These are phyloP conservation scores for Crotalus tigris DNA, from an alignment of 2,113 vertebrate species.

Conservation along the genomic window DNA sequence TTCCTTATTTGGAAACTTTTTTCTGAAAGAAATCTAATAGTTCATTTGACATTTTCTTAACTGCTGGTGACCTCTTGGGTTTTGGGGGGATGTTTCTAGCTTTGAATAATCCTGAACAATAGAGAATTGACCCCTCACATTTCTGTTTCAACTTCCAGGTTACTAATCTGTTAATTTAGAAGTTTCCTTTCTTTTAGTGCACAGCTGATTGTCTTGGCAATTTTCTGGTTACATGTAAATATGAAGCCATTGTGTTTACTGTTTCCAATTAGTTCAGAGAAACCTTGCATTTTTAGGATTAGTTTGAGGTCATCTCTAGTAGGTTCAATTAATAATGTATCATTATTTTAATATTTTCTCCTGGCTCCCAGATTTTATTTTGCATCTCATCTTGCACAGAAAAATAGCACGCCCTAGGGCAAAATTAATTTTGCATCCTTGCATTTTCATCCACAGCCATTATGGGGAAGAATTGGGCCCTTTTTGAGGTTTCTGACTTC, in stretches of 20 bases:
- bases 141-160: not conserved
- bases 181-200: not conserved
- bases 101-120: not conserved
- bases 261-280: not conserved
- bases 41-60: not conserved
- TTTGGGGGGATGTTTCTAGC: not conserved
- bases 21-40: not conserved
- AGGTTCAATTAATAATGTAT: not conserved
- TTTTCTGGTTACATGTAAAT: not conserved
- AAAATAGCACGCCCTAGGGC: not conserved
- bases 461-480: not conserved
- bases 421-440: not conserved
- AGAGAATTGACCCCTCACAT: not conserved
- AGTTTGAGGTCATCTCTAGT: not conserved
- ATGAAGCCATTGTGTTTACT: not conserved
- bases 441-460: not conserved
- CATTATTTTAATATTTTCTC: not conserved
- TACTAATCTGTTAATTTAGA: not conserved
- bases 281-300: not conserved
- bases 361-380: not conserved
- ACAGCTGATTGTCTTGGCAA: not conserved
- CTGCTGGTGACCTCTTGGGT: not conserved
- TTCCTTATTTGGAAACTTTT: not conserved
- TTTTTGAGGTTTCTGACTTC: not conserved
- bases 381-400: not conserved